Evolutionary conservation across 1,140 invertebrate genomes (phyloP).

Genomic region (Saccostrea cuccullata): DNA sequence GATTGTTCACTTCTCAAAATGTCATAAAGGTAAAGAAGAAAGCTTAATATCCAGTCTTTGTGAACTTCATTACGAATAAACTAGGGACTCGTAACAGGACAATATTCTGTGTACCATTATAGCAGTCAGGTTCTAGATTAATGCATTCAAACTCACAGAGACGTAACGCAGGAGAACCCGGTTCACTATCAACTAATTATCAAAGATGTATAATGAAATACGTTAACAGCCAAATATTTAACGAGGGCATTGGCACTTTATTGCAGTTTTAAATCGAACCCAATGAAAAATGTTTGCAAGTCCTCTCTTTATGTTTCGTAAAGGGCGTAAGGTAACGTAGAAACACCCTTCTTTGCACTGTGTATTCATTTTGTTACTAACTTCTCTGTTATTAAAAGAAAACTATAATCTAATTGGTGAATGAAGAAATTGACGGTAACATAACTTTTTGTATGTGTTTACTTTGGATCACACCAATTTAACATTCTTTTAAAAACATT

Average conservation of each 20-base stretch:
- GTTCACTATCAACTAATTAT: conserved; percentile 22
- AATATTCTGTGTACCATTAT: background rate
- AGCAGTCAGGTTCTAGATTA: background rate
- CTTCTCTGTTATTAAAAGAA: background rate
- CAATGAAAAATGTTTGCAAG: background rate
- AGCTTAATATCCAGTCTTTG: background rate
- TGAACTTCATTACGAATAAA: background rate
- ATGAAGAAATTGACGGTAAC: no score
- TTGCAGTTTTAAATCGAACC: conserved; percentile 7
- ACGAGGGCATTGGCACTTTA: background rate
- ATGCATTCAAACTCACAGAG: background rate
- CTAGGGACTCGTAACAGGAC: background rate
- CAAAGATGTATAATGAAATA: background rate
- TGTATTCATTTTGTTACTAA: background rate
- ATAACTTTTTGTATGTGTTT: no score
- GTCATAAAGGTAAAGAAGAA: background rate
- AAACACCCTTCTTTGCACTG: background rate
- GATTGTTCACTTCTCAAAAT: background rate
- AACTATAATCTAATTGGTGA: background rate
- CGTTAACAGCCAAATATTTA: background rate
- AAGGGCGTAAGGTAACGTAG: background rate
- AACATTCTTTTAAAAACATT: no score
- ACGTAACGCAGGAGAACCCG: background rate
- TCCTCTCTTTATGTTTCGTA: background rate
- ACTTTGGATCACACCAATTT: no score